Percentiles rank a stretch among this genome's conserved stretches.
Evolutionary conservation across 2,888 invertebrate genomes (phyloP).

Genomic region (Meteorus cinctellus): DNA sequence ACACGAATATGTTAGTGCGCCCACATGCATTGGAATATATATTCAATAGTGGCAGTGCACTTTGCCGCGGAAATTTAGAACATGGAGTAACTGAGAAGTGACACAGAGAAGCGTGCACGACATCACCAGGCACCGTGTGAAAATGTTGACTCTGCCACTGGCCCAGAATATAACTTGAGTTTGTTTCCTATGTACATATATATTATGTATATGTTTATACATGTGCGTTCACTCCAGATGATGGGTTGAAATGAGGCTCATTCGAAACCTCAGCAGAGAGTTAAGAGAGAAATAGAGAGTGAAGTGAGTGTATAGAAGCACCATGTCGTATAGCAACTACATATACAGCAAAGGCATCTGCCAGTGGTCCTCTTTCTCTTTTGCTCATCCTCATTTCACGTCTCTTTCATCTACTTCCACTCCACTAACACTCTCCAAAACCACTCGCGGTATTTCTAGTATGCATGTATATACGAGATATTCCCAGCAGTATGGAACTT

Average conservation of each 20-base stretch:
- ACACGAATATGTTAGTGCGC: background rate
- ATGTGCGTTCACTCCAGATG: conserved; percentile 54
- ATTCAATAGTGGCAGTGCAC: background rate
- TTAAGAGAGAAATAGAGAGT: conserved; percentile 49
- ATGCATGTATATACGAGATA: background rate
- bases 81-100: conserved; percentile 12
- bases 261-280: conserved; percentile 58
- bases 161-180: conserved; percentile 28
- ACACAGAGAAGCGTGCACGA: conserved; percentile 7
- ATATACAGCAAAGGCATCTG: conserved; percentile 28
- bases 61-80: conserved; percentile 31
- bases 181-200: conserved; percentile 8
- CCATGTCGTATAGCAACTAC: conserved; percentile 25
- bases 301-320: conserved; percentile 49
- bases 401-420: conserved; percentile 23
- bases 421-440: conserved; percentile 36
- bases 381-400: conserved; percentile 39
- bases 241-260: conserved; percentile 60
- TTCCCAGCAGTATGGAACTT: conserved; percentile 36
- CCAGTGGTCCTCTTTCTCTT: conserved; percentile 39
- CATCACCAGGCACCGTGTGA: conserved; percentile 1
- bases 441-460: conserved; percentile 14
- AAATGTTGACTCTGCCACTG: conserved; percentile 10
- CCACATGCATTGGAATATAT: background rate
- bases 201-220: conserved; percentile 35